Base-by-base conservation (phyloP, 53 echinoderm and acorn worm genomes). In the Pentamera pediparva region DNA sequence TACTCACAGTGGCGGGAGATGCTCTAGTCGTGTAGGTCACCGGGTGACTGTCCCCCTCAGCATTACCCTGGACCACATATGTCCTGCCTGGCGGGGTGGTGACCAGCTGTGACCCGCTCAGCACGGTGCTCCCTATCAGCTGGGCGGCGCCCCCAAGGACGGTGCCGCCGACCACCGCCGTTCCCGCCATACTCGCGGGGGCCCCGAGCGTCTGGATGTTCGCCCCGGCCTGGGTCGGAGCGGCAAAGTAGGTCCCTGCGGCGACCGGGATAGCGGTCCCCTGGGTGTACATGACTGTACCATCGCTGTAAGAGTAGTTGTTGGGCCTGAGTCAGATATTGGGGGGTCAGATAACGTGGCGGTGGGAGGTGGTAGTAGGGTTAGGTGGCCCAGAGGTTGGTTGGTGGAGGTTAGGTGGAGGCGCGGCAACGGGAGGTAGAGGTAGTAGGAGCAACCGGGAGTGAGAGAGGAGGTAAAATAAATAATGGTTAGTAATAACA, bases 291-390 rank as follows among this genome's bases (percentile, higher is more conserved):
- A 98, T 98, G 48, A 89, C 89, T 1, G 98, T 82, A 6, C 80
- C 88, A 62, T 98, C 98, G 75, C 98, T 98, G 98, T 98, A 98
- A 92, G 91, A 88, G 87, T 98, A 98, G 88, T 88, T 88, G 87
- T 87, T 87, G 87, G 82, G 73, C 87, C 87, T 87, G 87, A 71
- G 54, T 86, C 86, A 82, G 75, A 35, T 27, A 41, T 61, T 24
- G 60, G 62, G 10, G 6, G 53, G 41, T 84, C 38, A 57, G 65
- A 74, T n/a, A 56, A 15, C 59, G 37, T 65, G 28, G 32, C 25
- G 64, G 63, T 78, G 39, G 37, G 58, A 53, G 50, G 84, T 78
- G 56, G 78, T 71, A 78, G 84, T 82, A 65, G 82, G 62, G 58
- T 60, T 56, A 69, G 67, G 54, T 32, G 55, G 35, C 32, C 73